Percentiles rank a stretch among this genome's conserved stretches.
phyloP scores from a whole-genome alignment of 2,888 invertebrate species.

The Gastrophysa polygoni region DNA sequence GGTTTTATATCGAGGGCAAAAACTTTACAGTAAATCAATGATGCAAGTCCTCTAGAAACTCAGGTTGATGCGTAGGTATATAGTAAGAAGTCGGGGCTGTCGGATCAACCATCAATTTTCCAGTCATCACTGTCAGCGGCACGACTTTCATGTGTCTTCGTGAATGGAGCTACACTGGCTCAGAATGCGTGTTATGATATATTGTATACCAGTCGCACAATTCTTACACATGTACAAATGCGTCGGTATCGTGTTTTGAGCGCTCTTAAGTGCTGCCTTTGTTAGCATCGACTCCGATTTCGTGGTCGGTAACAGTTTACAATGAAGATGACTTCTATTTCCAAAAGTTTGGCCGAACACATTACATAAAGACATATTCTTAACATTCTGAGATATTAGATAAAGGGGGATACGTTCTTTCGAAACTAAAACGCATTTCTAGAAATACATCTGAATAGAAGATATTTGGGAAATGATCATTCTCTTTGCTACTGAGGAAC shows the following conservation, averaged over 20 bases:
- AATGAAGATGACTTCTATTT: not conserved
- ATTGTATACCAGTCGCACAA: conserved; percentile 18
- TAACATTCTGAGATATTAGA: too few species aligned
- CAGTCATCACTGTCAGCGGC: conserved; percentile 48
- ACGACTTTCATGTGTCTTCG: conserved; percentile 33
- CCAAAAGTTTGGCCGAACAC: not conserved
- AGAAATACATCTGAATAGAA: too few species aligned
- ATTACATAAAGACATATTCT: not conserved
- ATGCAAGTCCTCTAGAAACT: too few species aligned
- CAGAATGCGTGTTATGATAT: conserved; percentile 37
- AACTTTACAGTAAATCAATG: too few species aligned
- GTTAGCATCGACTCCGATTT: not conserved
- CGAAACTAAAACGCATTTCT: too few species aligned
- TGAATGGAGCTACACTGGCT: conserved; percentile 25
- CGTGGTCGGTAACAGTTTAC: not conserved
- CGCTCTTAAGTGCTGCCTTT: not conserved
- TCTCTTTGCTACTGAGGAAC: too few species aligned
- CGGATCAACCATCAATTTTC: conserved; percentile 46
- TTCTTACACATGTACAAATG: conserved; percentile 19
- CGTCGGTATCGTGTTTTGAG: conserved; percentile 14
- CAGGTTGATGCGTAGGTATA: too few species aligned
- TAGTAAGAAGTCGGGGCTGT: conserved; percentile 28
- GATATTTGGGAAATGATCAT: too few species aligned
- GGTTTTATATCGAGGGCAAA: too few species aligned
- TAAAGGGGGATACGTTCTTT: too few species aligned